Evolutionary conservation across 2,797 vertebrate genomes (phyloP).

Genomic region (Hafferia zeledoni): DNA sequence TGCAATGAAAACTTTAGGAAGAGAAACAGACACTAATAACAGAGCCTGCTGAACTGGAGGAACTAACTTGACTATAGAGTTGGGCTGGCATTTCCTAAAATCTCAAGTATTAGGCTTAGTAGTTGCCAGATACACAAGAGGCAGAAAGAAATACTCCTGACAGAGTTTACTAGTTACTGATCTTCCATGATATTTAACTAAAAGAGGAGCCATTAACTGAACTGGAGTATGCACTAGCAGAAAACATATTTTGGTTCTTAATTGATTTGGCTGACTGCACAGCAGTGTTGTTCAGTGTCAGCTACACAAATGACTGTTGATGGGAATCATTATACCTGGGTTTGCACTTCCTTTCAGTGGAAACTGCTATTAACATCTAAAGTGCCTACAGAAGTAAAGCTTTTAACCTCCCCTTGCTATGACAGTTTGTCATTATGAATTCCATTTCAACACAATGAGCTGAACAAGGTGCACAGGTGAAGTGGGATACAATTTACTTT

Average conservation of each 20-base stretch:
- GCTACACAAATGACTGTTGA: neutral
- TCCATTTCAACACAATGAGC: neutral
- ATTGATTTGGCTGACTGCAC: neutral
- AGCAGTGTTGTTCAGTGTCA: neutral
- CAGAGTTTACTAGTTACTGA: neutral
- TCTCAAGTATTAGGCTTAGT: neutral
- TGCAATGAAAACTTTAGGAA: neutral
- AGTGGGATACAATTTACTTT: neutral
- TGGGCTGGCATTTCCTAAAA: neutral
- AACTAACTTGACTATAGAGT: neutral
- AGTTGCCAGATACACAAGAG: neutral
- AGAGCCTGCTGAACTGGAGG: neutral
- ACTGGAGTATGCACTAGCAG: neutral
- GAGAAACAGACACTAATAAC: neutral
- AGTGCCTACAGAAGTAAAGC: slow-evolving; percentile 18
- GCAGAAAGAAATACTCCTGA: neutral
- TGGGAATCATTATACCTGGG: slow-evolving; percentile 13
- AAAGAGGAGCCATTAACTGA: neutral
- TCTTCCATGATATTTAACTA: neutral
- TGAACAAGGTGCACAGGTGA: neutral
- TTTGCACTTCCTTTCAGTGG: neutral
- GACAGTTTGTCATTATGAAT: slow-evolving; percentile 10
- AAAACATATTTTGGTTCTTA: neutral
- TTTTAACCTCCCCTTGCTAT: slow-evolving; percentile 15
- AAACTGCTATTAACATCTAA: slow-evolving; percentile 39